Conservation (phyloP, 2,113 vertebrate genomes). For the Channa maculata region DNA sequence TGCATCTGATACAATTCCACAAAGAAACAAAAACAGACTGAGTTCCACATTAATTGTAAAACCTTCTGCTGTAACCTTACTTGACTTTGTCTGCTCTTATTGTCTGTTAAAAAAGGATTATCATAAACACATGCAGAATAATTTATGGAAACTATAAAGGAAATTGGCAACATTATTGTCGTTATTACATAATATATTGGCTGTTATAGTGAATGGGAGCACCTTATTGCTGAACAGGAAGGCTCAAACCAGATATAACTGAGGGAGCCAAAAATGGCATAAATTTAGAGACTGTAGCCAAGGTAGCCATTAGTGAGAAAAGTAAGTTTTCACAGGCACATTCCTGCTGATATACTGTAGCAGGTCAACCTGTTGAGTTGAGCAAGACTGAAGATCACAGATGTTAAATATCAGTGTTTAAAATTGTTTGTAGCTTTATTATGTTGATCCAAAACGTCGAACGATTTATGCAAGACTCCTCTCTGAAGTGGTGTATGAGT, state of each 20-base stretch:
- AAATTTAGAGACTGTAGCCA: slow-evolving; percentile 33
- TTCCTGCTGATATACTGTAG: slow-evolving; percentile 9
- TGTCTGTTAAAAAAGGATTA: slow-evolving; percentile 22
- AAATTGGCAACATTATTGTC: slow-evolving; percentile 32
- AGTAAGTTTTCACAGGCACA: slow-evolving; percentile 15
- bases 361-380: slow-evolving; percentile 5
- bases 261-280: slow-evolving; percentile 43
- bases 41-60: slow-evolving; percentile 10
- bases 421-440: slow-evolving; percentile 43
- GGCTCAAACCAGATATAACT: slow-evolving; percentile 53
- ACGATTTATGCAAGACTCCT: slow-evolving; percentile 42
- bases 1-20: neutral
- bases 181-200: slow-evolving; percentile 23
- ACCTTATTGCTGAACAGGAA: slow-evolving; percentile 37
- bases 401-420: slow-evolving; percentile 39
- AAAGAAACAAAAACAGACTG: neutral
- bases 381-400: slow-evolving; percentile 16
- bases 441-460: slow-evolving; percentile 43
- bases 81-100: slow-evolving; percentile 23
- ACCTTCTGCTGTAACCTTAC: slow-evolving; percentile 33
- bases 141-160: slow-evolving; percentile 47
- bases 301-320: slow-evolving; percentile 34
- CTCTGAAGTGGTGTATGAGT: slow-evolving; percentile 54
- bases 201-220: slow-evolving; percentile 31
- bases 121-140: slow-evolving; percentile 41